A percentile compares a stretch with the other conserved stretches of the same genome.
These are phyloP conservation scores for Hyperopisus bebe DNA, from an alignment of 2,113 vertebrate species.

Conservation along the genomic window DNA sequence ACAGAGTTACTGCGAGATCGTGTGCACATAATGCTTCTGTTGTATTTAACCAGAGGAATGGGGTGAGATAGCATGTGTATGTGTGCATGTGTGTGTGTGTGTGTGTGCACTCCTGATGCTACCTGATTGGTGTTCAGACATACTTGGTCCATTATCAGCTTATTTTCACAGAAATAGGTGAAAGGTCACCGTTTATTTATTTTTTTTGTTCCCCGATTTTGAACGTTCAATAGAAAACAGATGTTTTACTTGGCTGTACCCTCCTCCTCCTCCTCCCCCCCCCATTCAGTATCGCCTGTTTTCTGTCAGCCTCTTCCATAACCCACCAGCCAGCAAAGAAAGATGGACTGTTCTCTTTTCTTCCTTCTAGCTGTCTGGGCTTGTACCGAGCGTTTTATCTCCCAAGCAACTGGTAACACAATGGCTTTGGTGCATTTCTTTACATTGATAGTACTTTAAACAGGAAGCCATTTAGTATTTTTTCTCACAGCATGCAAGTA, in stretches of 20 bases:
- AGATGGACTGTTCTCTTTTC: conserved; percentile 53
- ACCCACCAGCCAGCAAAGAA: conserved; percentile 35
- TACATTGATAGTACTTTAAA: background rate
- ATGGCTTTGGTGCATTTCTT: conserved; percentile 7
- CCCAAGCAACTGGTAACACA: conserved; percentile 52
- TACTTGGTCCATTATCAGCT: conserved; percentile 16
- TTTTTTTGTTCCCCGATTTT: conserved; percentile 48
- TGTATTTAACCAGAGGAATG: background rate
- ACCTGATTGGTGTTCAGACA: conserved; percentile 6
- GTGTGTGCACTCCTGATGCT: conserved; percentile 7
- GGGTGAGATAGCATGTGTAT: background rate
- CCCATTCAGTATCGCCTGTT: conserved; percentile 44
- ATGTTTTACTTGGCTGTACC: conserved; percentile 52
- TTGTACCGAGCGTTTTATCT: conserved; percentile 43
- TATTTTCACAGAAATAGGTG: conserved; percentile 58
- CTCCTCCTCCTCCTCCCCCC: conserved; percentile 26
- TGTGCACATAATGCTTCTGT: background rate
- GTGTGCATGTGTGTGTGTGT: background rate
- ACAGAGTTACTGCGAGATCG: background rate
- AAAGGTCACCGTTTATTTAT: conserved; percentile 53
- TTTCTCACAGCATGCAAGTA: background rate
- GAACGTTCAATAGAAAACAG: conserved; percentile 53
- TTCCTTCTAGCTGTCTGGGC: conserved; percentile 54
- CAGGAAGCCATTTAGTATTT: background rate
- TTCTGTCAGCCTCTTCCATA: conserved; percentile 44